These are phyloP conservation scores for Arctia plantaginis DNA, from an alignment of 2,888 invertebrate species.

Conservation along the genomic window DNA sequence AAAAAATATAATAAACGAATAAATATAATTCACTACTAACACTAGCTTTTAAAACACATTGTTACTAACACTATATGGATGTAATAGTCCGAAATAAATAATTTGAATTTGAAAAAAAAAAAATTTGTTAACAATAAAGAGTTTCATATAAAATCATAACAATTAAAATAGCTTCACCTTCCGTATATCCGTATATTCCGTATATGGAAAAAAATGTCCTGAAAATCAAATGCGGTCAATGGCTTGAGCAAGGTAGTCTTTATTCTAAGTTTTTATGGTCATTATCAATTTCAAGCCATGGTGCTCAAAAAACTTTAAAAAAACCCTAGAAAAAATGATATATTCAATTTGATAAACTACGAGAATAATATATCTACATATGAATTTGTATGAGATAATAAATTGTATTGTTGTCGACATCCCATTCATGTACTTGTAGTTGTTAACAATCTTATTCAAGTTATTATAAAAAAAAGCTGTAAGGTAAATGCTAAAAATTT, in stretches of 20 bases:
- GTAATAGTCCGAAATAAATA: too few relatives aligned
- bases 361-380: neutral
- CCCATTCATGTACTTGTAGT: neutral
- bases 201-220: neutral
- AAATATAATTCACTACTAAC: too few relatives aligned
- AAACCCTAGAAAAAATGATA: neutral
- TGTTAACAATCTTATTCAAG: neutral
- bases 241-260: slow-evolving; percentile 4
- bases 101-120: too few relatives aligned
- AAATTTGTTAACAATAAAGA: too few relatives aligned
- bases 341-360: neutral
- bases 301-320: neutral
- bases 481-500: neutral
- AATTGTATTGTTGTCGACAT: neutral
- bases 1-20: too few relatives aligned
- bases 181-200: too few relatives aligned
- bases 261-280: slow-evolving; percentile 3
- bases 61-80: too few relatives aligned
- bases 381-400: neutral
- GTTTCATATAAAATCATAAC: neutral
- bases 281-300: neutral
- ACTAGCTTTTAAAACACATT: too few relatives aligned
- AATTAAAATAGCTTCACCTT: neutral
- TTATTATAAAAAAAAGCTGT: neutral
- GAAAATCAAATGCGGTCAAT: slow-evolving; percentile 10